These are phyloP conservation scores for Malthinus flaveolus DNA, from an alignment of 2,888 invertebrate genomes.

Conservation along the genomic window DNA sequence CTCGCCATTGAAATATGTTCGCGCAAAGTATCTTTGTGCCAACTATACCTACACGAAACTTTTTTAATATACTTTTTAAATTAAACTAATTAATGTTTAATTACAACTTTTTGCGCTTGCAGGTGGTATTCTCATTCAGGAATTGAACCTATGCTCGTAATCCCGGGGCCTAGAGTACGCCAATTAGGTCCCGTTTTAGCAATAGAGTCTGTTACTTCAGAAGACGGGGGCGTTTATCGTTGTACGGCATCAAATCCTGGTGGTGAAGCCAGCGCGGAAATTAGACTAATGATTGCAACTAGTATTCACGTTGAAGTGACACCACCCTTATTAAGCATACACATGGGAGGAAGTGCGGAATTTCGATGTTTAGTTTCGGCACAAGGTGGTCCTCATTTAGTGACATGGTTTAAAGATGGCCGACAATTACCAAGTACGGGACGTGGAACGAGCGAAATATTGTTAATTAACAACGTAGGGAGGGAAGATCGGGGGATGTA, in stretches of 20 bases:
- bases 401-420: constrained; percentile 67
- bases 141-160: constrained; percentile 64
- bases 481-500: constrained; percentile 78
- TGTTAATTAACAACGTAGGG: constrained; percentile 68
- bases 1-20: not conserved
- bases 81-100: not conserved
- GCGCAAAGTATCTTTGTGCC: not conserved
- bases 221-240: constrained; percentile 69
- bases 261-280: constrained; percentile 70
- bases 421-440: constrained; percentile 68
- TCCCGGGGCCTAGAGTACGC: constrained; percentile 66
- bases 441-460: constrained; percentile 64
- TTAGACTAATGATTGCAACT: constrained; percentile 67
- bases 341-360: constrained; percentile 74
- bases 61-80: too few species aligned
- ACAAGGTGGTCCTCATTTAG: constrained; percentile 56
- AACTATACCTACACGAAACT: too few species aligned
- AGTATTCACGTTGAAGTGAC: constrained; percentile 69
- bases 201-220: constrained; percentile 70
- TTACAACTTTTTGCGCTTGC: constrained; percentile 34
- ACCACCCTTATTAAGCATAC: constrained; percentile 68
- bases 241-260: constrained; percentile 71
- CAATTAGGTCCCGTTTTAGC: constrained; percentile 71
- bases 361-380: constrained; percentile 66
- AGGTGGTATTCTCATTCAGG: constrained; percentile 73